phyloP scores from a whole-genome alignment of 2,113 vertebrate genomes.

The Oryzias curvinotus region DNA sequence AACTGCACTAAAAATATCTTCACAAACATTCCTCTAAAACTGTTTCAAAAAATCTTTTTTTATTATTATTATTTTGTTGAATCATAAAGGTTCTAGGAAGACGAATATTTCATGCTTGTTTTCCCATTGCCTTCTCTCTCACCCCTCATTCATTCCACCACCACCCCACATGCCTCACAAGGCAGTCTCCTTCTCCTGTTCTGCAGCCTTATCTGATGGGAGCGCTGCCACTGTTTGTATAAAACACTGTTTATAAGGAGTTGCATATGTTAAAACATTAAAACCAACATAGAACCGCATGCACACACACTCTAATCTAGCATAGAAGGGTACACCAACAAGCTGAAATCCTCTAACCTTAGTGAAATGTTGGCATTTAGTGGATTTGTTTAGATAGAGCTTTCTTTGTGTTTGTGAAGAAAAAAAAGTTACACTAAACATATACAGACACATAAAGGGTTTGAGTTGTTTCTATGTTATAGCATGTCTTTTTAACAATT shows the following conservation, averaged over 20 bases:
- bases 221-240: slow-evolving; percentile 77
- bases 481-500: too few relatives aligned
- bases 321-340: slow-evolving; percentile 32
- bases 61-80: too few relatives aligned
- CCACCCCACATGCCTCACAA: slow-evolving; percentile 36
- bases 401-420: slow-evolving; percentile 36
- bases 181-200: slow-evolving; percentile 67
- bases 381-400: slow-evolving; percentile 59
- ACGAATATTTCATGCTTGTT: slow-evolving; percentile 32
- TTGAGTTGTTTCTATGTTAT: too few relatives aligned
- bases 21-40: not conserved
- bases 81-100: too few relatives aligned
- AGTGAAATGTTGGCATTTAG: slow-evolving; percentile 44
- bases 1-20: too few relatives aligned
- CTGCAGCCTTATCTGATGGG: slow-evolving; percentile 79
- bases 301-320: slow-evolving; percentile 33
- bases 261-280: slow-evolving; percentile 81
- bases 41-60: not conserved
- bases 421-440: slow-evolving; percentile 5
- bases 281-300: slow-evolving; percentile 59
- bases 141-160: slow-evolving; percentile 53
- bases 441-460: slow-evolving; percentile 1
- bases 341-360: slow-evolving; percentile 48
- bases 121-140: slow-evolving; percentile 48
- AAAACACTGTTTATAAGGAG: slow-evolving; percentile 79